Evolutionary conservation across 2,888 invertebrate genomes (phyloP).

Genomic region (Anthrax anthrax): DNA sequence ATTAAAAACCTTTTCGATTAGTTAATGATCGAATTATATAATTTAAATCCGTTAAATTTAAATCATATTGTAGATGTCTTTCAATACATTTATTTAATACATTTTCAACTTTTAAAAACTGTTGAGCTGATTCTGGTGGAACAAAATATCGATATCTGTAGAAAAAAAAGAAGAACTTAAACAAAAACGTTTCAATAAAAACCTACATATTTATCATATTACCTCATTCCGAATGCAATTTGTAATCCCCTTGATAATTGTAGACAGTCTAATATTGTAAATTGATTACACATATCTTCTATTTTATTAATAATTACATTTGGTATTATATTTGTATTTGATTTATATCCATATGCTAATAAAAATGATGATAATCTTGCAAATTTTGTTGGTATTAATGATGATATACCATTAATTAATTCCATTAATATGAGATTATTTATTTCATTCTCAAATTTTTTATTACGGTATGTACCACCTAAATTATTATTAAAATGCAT

Average conservation of each 20-base stretch:
- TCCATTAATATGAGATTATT: constrained; percentile 28
- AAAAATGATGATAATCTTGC: constrained; percentile 33
- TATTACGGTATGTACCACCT: constrained; percentile 37
- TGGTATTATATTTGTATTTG: constrained; percentile 24
- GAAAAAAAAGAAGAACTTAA: constrained; percentile 4
- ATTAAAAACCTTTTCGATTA: constrained; percentile 25
- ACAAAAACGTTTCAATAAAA: too few species aligned
- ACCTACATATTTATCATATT: neutral
- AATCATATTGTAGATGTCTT: constrained; percentile 21
- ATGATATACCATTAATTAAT: constrained; percentile 25
- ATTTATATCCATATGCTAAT: constrained; percentile 33
- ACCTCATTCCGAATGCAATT: constrained; percentile 27
- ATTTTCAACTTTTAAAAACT: constrained; percentile 23
- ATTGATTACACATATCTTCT: constrained; percentile 30
- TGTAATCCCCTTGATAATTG: constrained; percentile 35
- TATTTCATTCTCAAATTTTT: constrained; percentile 35
- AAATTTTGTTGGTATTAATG: constrained; percentile 32
- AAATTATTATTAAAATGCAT: constrained; percentile 40
- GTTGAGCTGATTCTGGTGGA: constrained; percentile 18
- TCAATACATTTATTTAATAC: constrained; percentile 26
- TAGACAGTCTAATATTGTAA: constrained; percentile 32
- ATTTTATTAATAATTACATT: constrained; percentile 30
- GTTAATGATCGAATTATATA: constrained; percentile 25
- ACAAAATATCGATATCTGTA: constrained; percentile 21
- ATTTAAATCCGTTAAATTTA: constrained; percentile 23